These are phyloP conservation scores for Indicator indicator DNA, from an alignment of 2,113 vertebrate genomes.

Conservation along the genomic window DNA sequence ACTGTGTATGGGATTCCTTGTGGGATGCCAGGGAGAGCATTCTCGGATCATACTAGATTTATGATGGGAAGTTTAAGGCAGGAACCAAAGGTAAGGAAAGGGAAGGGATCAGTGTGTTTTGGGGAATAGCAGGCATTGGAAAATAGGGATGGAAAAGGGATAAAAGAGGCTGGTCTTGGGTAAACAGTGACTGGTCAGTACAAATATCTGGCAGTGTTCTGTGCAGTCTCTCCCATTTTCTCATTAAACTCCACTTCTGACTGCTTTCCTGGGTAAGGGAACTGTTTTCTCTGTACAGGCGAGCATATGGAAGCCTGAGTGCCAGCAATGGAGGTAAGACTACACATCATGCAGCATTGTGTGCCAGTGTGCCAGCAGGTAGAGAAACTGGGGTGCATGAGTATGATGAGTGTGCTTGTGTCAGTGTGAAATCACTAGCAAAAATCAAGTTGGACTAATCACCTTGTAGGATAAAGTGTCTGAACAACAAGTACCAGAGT, in stretches of 20 bases:
- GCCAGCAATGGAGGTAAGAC: neutral
- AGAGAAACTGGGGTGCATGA: neutral
- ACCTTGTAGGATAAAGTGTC: neutral
- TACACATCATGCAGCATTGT: fast-evolving
- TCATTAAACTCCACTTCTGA: neutral
- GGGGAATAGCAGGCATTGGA: neutral
- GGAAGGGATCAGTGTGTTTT: neutral
- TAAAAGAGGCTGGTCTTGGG: neutral
- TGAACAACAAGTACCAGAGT: neutral
- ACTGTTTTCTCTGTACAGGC: neutral
- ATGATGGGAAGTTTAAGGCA: neutral
- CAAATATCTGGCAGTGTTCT: fast-evolving
- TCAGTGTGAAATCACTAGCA: neutral
- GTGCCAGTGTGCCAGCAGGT: neutral
- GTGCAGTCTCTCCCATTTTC: neutral
- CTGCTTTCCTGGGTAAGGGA: neutral
- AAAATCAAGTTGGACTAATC: neutral
- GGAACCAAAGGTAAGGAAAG: neutral
- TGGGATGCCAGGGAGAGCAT: neutral
- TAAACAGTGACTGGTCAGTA: neutral
- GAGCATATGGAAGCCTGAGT: neutral
- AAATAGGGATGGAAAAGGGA: neutral
- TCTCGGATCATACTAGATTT: neutral
- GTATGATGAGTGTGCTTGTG: neutral
- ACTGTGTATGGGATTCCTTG: neutral